Conservation (phyloP, 2,888 invertebrate genomes). For the Cosmia pyralina region DNA sequence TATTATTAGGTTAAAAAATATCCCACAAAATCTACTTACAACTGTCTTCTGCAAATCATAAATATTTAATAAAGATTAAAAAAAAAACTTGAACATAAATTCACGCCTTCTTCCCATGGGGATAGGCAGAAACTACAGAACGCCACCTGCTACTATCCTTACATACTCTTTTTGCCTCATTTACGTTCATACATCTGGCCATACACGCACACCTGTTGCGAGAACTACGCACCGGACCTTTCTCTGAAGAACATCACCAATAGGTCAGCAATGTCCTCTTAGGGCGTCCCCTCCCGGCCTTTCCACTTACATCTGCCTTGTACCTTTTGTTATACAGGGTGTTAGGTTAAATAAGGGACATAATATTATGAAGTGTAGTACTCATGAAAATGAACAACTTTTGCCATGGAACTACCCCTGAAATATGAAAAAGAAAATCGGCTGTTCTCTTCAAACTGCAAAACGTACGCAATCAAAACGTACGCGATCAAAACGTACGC, state of each 20-base stretch:
- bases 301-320: not conserved
- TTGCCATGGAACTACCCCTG: no score
- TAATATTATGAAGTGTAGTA: no score
- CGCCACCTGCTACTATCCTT: not conserved
- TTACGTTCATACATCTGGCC: not conserved
- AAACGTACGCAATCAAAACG: no score
- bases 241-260: not conserved
- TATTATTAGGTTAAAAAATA: not conserved
- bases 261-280: not conserved
- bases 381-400: no score
- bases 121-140: not conserved
- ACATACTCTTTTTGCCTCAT: not conserved
- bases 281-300: not conserved
- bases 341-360: no score
- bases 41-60: slow-evolving; percentile 2
- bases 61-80: not conserved
- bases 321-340: no score
- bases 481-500: no score
- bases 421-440: no score
- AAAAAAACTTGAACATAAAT: not conserved
- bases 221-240: not conserved
- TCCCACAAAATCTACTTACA: not conserved
- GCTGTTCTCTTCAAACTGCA: no score
- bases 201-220: not conserved
- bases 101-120: not conserved